A percentile compares a stretch with the other conserved stretches of the same genome.
These are phyloP conservation scores for Campylomormyrus tamandua DNA, from an alignment of 2,113 vertebrate species.

Conservation along the genomic window DNA sequence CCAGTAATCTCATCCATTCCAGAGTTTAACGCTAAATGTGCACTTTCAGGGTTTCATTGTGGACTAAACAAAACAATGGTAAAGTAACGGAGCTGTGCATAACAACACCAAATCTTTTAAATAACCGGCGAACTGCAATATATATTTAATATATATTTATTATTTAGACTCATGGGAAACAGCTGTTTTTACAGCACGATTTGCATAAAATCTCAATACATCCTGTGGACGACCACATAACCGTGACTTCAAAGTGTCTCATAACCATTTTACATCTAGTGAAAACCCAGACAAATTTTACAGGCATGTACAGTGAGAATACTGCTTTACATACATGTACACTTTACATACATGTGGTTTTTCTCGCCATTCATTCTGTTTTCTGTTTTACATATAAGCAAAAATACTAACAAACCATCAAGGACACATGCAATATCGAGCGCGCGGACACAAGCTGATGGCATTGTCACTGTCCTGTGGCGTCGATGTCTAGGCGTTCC, in stretches of 20 bases:
- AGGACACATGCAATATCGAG: slow-evolving; percentile 91
- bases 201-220: slow-evolving; percentile 92
- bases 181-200: slow-evolving; percentile 95
- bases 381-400: slow-evolving; percentile 68
- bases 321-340: slow-evolving; percentile 60
- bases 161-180: slow-evolving; percentile 79
- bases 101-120: not conserved
- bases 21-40: not conserved
- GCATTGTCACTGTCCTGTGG: slow-evolving; percentile 34
- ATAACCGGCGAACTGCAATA: not conserved
- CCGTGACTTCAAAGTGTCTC: slow-evolving; percentile 69
- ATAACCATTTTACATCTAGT: slow-evolving; percentile 76
- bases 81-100: not conserved
- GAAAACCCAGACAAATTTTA: slow-evolving; percentile 89
- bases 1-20: not conserved
- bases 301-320: slow-evolving; percentile 85
- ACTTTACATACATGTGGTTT: slow-evolving; percentile 60
- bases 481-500: slow-evolving; percentile 50
- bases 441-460: slow-evolving; percentile 64
- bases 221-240: slow-evolving; percentile 97
- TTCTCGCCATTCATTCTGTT: slow-evolving; percentile 41
- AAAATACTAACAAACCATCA: slow-evolving; percentile 81
- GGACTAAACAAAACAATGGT: not conserved
- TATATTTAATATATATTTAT: slow-evolving; percentile 78
- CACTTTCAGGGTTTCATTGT: not conserved